Base-by-base conservation (phyloP, 2,888 invertebrate species). In the Chrysodeixis includens region DNA sequence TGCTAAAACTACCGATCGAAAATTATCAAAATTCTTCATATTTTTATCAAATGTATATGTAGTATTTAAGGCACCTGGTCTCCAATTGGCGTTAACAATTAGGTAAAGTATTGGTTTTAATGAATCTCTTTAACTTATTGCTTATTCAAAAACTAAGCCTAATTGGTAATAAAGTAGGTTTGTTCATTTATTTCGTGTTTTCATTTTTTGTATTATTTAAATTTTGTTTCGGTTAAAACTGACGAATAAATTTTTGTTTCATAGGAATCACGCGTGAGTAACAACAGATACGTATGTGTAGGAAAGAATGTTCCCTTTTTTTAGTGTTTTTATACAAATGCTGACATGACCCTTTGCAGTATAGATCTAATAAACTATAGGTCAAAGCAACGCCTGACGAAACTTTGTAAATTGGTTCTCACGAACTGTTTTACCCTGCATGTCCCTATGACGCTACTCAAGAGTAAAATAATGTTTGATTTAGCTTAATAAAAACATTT, bases 191-290 rank as follows among this genome's bases (percentile, higher is more conserved):
- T 78, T 76, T 79, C 65, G 66, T 76, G 78, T 74, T 68, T 76
- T 67, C 52, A 26, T 75, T 20, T 20, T 81, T 81, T 79, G 67
- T 82, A 81, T 80, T 61, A 55, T 71, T 75, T 67, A 60, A 52
- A 76, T 79, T 86, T 85, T 66, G 72, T 81, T 87, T 88, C 81
- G 79, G 85, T 88, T 86, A 78, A 88, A 79, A 92, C 88, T 94
- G 93, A 93, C 86, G 86, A 81, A 79, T 81, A 67, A 53, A 84
- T 92, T 88, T 95, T 94, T 95, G 92, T 93, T 92, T 94, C 94
- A 93, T 95, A 95, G 95, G 95, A 95, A 95, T 92, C 95, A 95
- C 93, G 95, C 95, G 95, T 95, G 93, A 95, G 95, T 95, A 89
- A 88, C 85, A 83, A 71, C 77, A 83, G 81, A 88, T 86, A 88